Evolutionary conservation across 2,113 vertebrate genomes (phyloP).

Genomic region (Catharus bicknelli): DNA sequence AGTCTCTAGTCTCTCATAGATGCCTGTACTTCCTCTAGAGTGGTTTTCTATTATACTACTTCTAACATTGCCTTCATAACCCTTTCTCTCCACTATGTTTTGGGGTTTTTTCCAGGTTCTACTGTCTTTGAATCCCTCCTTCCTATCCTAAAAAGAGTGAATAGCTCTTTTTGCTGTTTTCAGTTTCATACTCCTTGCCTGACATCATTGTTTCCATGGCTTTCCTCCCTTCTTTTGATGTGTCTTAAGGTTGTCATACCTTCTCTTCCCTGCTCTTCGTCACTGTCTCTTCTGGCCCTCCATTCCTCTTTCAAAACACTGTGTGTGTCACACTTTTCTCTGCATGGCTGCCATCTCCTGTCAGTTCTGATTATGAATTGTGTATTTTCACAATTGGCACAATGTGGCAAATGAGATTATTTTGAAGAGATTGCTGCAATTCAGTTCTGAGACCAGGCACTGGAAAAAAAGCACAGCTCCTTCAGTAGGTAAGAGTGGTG

Average conservation of each 20-base stretch:
- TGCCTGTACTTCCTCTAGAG: neutral
- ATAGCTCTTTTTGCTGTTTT: neutral
- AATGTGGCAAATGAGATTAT: neutral
- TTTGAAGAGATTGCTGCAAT: neutral
- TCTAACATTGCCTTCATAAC: neutral
- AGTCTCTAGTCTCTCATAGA: neutral
- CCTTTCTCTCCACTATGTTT: neutral
- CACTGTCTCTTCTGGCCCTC: neutral
- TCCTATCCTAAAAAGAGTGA: neutral
- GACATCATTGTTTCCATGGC: neutral
- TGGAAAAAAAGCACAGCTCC: neutral
- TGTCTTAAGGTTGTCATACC: neutral
- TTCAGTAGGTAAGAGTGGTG: neutral
- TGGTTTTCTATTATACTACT: neutral
- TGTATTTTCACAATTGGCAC: neutral
- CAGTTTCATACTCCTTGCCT: neutral
- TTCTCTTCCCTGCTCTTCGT: neutral
- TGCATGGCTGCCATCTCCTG: neutral
- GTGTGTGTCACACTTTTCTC: neutral
- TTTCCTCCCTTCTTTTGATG: neutral
- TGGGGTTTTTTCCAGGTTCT: neutral
- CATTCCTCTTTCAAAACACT: neutral
- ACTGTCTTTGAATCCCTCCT: neutral
- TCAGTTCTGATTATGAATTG: neutral
- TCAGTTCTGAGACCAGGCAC: neutral